Evolutionary conservation across 2,888 invertebrate genomes (phyloP).

Genomic region (Amiota communis): DNA sequence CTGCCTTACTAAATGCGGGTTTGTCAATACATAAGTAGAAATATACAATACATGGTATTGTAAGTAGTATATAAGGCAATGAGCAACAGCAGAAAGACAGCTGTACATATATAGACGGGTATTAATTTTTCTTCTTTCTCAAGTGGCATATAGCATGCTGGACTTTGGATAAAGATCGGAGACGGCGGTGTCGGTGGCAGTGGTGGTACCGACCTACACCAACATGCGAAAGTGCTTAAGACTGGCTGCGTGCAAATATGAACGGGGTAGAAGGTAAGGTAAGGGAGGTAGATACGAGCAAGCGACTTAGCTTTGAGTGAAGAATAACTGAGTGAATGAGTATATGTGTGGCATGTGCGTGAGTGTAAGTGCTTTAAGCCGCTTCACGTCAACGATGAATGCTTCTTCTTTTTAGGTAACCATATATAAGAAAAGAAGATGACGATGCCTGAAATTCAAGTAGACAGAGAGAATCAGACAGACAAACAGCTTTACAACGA

Average conservation of each 20-base stretch:
- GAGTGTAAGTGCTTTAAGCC: constrained; percentile 5
- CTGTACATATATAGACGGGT: no score
- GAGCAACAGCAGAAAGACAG: not conserved
- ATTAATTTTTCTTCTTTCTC: no score
- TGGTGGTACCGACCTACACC: constrained; percentile 50
- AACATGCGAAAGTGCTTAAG: constrained; percentile 41
- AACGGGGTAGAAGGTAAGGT: not conserved
- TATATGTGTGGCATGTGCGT: not conserved
- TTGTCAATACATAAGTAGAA: not conserved
- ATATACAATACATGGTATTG: not conserved
- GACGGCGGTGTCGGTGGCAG: constrained; percentile 42
- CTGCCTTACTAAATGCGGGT: constrained; percentile 22
- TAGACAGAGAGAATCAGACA: constrained; percentile 30
- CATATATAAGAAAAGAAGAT: not conserved
- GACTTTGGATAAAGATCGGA: no score
- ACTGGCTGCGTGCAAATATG: no score
- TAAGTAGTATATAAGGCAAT: not conserved
- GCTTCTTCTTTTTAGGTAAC: not conserved
- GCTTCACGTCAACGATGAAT: not conserved
- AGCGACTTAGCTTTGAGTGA: not conserved
- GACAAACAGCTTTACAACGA: constrained; percentile 20
- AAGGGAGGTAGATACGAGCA: no score
- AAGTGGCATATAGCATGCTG: no score
- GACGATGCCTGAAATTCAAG: constrained; percentile 49
- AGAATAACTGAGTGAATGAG: not conserved